phyloP scores from a whole-genome alignment of 2,113 vertebrate genomes.

The Hippotragus niger region DNA sequence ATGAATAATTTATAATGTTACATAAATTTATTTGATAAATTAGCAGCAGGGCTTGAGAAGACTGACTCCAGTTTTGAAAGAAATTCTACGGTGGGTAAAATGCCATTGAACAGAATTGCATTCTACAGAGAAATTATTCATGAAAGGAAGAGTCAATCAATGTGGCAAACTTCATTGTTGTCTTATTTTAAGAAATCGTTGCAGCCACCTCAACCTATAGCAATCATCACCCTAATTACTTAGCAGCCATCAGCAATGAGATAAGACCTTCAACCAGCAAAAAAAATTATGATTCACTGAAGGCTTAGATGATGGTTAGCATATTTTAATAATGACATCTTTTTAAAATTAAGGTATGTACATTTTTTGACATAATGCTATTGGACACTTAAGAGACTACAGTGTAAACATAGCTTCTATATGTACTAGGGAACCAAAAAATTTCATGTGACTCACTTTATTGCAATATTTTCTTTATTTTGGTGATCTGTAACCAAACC shows the following conservation, averaged over 20 bases:
- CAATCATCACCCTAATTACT: not conserved
- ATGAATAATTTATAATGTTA: not conserved
- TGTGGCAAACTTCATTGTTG: not conserved
- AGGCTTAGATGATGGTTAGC: not conserved
- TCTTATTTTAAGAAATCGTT: not conserved
- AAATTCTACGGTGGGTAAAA: not conserved
- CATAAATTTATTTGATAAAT: not conserved
- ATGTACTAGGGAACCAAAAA: not conserved
- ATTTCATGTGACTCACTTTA: not conserved
- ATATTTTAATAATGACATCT: not conserved
- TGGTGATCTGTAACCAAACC: not conserved
- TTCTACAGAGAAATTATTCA: not conserved
- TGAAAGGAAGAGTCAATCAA: not conserved
- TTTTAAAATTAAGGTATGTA: not conserved
- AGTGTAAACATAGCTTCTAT: not conserved
- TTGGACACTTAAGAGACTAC: not conserved
- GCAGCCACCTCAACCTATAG: not conserved
- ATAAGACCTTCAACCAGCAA: not conserved
- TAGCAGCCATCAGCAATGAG: not conserved
- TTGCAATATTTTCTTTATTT: not conserved
- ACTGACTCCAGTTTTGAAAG: not conserved
- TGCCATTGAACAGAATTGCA: not conserved
- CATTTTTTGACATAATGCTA: not conserved
- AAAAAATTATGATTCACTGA: not conserved
- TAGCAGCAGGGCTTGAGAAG: not conserved